Evolutionary conservation across 2,888 invertebrate genomes (phyloP), one percentile per base, ranked within the genome.

Genomic region (Autographa gamma): DNA sequence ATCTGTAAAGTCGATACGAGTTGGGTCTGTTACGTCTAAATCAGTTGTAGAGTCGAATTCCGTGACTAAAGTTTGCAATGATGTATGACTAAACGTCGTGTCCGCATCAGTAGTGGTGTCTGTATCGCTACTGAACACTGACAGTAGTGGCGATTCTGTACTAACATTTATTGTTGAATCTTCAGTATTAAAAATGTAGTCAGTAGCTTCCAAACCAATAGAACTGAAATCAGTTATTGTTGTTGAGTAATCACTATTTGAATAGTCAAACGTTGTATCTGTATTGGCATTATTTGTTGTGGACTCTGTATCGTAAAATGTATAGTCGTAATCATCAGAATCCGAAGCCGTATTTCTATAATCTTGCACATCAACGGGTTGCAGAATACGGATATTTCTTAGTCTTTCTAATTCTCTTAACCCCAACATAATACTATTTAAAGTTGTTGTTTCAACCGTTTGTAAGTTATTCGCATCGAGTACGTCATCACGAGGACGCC

Each of bases 361-460:
- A 14, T 63, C 38, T 14, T 66, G 56, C 13, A 41, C 34, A 60
- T 70, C 71, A 8, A 52, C 32, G 34, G 73, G 66, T 61, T 73
- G 66, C 41, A 60, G 61, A 48, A 69, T 60, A 14, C 60, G 71
- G 52, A 91, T 80, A 63, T 88, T 85, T 82, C 87, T 86, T 38
- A 91, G 71, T 71, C 81, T 85, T 75, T 89, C 84, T 56, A 91
- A 75, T 83, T 91, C 87, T 71, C 83, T 83, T 64, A 80, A 74
- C 2, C 71, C 72, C 32, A 84, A 65, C 16, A 72, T 63, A 75
- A 86, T 80, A 79, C 76, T 83, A 59, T 81, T 68, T 14, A 86
- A 66, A 13, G 85, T 85, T 7, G 85, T 86, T 13, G 78, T 84
- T 80, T 86, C 85, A 6, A 48, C 61, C 9, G 48, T 71, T 61